Conservation (phyloP, 1,140 invertebrate genomes). For the Parapsyche elsis region DNA sequence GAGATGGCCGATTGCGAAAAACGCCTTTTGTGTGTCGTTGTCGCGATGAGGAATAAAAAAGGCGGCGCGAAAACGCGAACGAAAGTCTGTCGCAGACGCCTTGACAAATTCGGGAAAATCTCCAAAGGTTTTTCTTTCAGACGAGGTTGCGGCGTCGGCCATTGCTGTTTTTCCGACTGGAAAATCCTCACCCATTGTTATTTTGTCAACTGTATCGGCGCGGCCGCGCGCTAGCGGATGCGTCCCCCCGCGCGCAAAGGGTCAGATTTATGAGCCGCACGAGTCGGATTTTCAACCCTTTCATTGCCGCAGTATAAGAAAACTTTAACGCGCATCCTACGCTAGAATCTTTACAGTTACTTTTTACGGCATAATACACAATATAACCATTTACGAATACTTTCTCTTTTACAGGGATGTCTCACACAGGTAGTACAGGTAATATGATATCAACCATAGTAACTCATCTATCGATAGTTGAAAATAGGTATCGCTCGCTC, state of each 20-base stretch:
- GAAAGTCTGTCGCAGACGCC: neutral
- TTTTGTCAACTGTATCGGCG: constrained; percentile 31
- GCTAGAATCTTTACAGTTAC: too few relatives aligned
- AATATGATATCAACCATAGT: too few relatives aligned
- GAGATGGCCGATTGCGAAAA: too few relatives aligned
- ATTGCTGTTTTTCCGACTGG: constrained; percentile 28
- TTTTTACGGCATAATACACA: too few relatives aligned
- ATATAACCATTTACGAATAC: too few relatives aligned
- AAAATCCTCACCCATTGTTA: constrained; percentile 30
- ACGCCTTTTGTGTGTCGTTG: too few relatives aligned
- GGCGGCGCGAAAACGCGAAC: neutral
- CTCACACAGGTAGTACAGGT: too few relatives aligned
- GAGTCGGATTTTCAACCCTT: neutral
- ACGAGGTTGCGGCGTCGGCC: neutral
- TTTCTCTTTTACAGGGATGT: too few relatives aligned
- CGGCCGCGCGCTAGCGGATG: neutral
- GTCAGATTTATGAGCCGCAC: constrained; percentile 9
- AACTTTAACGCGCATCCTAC: too few relatives aligned
- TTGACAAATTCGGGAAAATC: constrained; percentile 20
- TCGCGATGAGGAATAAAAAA: neutral
- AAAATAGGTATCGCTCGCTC: too few relatives aligned
- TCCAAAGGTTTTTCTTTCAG: neutral
- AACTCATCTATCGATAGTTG: too few relatives aligned
- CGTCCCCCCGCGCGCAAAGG: neutral
- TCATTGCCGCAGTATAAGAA: too few relatives aligned